phyloP scores from a whole-genome alignment of 2,113 vertebrate species.

The Octodon degus region DNA sequence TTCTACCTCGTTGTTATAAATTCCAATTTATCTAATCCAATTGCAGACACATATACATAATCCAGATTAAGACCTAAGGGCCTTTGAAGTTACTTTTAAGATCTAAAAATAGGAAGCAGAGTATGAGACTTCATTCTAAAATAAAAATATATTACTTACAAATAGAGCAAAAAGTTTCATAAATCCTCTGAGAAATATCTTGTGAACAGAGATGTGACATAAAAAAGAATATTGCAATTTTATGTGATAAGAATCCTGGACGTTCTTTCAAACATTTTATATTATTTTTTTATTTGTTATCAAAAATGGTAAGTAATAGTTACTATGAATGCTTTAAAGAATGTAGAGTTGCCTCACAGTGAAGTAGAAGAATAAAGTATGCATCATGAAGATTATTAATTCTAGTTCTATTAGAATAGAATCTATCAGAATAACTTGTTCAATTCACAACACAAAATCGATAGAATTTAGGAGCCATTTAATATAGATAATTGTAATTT shows the following conservation, averaged over 20 bases:
- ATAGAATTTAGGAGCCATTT: neutral
- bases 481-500: neutral
- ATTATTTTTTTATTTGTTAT: slow-evolving; percentile 32
- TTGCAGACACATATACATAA: slow-evolving; percentile 44
- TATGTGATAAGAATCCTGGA: neutral
- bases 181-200: slow-evolving; percentile 26
- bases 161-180: slow-evolving; percentile 51
- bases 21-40: slow-evolving; percentile 70
- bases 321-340: slow-evolving; percentile 15
- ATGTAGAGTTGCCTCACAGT: slow-evolving; percentile 6
- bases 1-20: slow-evolving; percentile 59
- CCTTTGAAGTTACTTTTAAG: slow-evolving; percentile 59
- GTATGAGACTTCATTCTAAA: slow-evolving; percentile 67
- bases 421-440: neutral
- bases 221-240: neutral
- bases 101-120: slow-evolving; percentile 21
- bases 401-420: neutral
- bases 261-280: neutral
- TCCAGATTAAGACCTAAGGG: slow-evolving; percentile 63
- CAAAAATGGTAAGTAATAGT: neutral
- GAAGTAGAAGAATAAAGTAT: neutral
- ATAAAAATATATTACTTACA: slow-evolving; percentile 57
- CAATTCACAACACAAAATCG: neutral
- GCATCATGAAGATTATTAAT: neutral
- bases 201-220: neutral